Evolutionary conservation across 2,797 vertebrate genomes (phyloP), one percentile per base, ranked within the genome.

Genomic region (Odontamblyopus lacepedii): DNA sequence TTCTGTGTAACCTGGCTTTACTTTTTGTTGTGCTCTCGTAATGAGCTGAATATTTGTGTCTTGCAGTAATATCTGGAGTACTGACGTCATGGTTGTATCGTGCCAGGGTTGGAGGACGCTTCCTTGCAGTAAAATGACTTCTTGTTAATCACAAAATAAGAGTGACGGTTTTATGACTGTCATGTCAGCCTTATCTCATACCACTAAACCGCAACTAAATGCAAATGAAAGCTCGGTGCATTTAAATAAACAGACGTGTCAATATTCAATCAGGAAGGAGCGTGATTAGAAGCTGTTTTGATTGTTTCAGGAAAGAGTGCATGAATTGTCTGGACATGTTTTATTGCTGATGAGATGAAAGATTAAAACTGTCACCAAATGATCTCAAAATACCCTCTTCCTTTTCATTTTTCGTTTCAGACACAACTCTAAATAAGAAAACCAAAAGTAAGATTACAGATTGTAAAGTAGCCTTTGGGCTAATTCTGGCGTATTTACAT

Each of bases 121-220:
- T 61, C 27, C 30, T 61, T 62, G 60, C 19, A 65, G 55, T 70
- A 50, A 74, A 63, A 78, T 48, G 30, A 50, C 60, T 81, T 44
- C 51, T 32, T 66, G 63, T 61, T 18, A 74, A 3, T 32, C 50
- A 77, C 27, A 41, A 30, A 48, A 32, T 70, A 55, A 27, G 51
- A 55, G 51, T 53, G 63, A 67, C 61, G 63, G 38, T 67, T 60
- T 60, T 30, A 30, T 30, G 4, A 26, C 23, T 16, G 1, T 60
- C 57, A 30, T 30, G 57, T 18, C 30, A 62, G 60, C 32, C 60
- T 62, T 62, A 35, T 59, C 26, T 27, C 57, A 29, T 15, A 9
- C 26, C 26, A 27, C 26, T 29, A 15, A 4, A 12, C 23, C 56
- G 29, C 26, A 60, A 16, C 13, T 6, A 60, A 57, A 9, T 1